These are phyloP conservation scores for Amblyopsis rosae DNA, from an alignment of 2,113 vertebrate species.

Conservation along the genomic window DNA sequence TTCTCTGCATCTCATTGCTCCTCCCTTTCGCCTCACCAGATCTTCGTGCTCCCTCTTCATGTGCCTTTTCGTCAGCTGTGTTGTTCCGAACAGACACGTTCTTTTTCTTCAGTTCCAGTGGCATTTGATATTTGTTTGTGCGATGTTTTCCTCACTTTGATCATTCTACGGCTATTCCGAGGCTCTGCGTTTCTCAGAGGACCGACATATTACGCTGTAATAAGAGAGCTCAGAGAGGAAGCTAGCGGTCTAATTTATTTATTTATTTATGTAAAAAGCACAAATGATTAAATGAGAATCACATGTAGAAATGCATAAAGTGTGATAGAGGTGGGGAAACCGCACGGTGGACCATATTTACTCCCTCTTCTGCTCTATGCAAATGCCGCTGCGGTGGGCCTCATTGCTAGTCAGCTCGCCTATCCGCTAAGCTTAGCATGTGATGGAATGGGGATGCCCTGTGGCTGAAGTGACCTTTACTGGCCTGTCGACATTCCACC, in stretches of 20 bases:
- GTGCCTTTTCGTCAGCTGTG: slow-evolving; percentile 17
- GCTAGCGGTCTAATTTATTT: slow-evolving; percentile 36
- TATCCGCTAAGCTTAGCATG: slow-evolving; percentile 59
- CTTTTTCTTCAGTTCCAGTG: slow-evolving; percentile 32
- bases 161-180: slow-evolving; percentile 47
- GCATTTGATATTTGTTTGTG: slow-evolving; percentile 50
- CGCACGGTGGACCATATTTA: slow-evolving; percentile 54
- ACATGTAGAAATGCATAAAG: slow-evolving; percentile 30
- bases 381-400: slow-evolving; percentile 59
- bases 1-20: background rate
- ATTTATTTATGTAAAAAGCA: slow-evolving; percentile 29
- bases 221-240: slow-evolving; percentile 38
- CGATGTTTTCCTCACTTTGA: slow-evolving; percentile 63
- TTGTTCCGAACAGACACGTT: slow-evolving; percentile 6
- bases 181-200: slow-evolving; percentile 39
- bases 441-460: slow-evolving; percentile 65
- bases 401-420: slow-evolving; percentile 69
- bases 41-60: background rate
- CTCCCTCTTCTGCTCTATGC: slow-evolving; percentile 53
- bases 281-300: slow-evolving; percentile 42
- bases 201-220: slow-evolving; percentile 38
- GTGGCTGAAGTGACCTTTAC: slow-evolving; percentile 70
- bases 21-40: background rate
- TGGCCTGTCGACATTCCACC: slow-evolving; percentile 22
- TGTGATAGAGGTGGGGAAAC: slow-evolving; percentile 52